Evolutionary conservation across 2,797 vertebrate species (phyloP).

Genomic region (Botia almorhae): DNA sequence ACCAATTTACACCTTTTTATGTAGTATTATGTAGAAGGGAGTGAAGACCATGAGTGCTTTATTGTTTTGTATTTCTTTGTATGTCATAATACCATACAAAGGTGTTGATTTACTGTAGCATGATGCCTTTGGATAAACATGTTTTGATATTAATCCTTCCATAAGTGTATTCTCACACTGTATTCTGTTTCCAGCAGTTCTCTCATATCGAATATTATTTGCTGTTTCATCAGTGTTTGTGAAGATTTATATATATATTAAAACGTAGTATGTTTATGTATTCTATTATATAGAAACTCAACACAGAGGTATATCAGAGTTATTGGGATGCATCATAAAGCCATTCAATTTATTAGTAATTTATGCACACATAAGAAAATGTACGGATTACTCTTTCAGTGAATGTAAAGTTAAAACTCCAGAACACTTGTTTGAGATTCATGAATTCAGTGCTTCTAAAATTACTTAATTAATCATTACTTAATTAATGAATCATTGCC

Average conservation of each 20-base stretch:
- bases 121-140: constrained; percentile 37
- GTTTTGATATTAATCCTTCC: constrained; percentile 15
- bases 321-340: constrained; percentile 16
- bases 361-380: constrained; percentile 33
- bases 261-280: constrained; percentile 30
- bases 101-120: constrained; percentile 54
- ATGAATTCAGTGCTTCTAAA: not conserved
- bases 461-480: not conserved
- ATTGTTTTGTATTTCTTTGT: constrained; percentile 33
- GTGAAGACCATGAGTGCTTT: constrained; percentile 51
- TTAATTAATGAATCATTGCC: not conserved
- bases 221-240: constrained; percentile 29
- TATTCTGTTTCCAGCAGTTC: constrained; percentile 15
- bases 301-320: constrained; percentile 11
- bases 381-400: constrained; percentile 11
- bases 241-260: constrained; percentile 20
- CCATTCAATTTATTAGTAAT: not conserved
- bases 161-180: constrained; percentile 15
- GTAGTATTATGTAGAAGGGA: not conserved
- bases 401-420: not conserved
- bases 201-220: constrained; percentile 16
- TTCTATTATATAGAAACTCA: constrained; percentile 29
- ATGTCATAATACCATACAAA: constrained; percentile 29
- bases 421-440: not conserved
- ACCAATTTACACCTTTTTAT: not conserved